These are phyloP conservation scores for Polyommatus iphigenia DNA, from an alignment of 2,888 invertebrate genomes.

Conservation along the genomic window DNA sequence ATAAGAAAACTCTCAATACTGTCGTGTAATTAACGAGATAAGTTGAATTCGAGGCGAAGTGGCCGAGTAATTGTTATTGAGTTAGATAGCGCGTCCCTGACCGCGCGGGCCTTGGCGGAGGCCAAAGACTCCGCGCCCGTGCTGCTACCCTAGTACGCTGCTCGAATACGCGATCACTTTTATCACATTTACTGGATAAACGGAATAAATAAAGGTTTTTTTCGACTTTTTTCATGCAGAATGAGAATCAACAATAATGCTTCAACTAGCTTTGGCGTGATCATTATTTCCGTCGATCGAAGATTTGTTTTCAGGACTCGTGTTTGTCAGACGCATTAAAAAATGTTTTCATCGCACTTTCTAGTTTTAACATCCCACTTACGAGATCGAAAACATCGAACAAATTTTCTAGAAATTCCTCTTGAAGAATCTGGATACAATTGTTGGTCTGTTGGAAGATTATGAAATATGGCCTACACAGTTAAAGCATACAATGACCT, in stretches of 20 bases:
- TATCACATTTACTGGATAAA: conserved; percentile 19
- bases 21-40: conserved; percentile 20
- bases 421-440: no score
- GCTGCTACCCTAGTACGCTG: conserved; percentile 36
- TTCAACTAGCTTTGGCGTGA: no score
- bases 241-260: no score
- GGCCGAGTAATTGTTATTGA: conserved; percentile 48
- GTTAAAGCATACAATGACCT: background rate
- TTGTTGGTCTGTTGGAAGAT: background rate
- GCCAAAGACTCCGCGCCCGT: conserved; percentile 61
- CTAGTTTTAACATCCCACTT: no score
- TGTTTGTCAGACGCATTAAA: no score
- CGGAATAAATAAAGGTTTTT: background rate
- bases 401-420: no score
- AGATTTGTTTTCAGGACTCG: no score
- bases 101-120: conserved; percentile 71
- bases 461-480: background rate
- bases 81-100: conserved; percentile 73
- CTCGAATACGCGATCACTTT: conserved; percentile 35
- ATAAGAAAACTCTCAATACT: background rate
- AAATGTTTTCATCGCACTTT: no score
- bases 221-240: background rate
- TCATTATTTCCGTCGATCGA: no score
- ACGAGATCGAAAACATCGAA: no score
- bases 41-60: conserved; percentile 37